A percentile compares a stretch with the other conserved stretches of the same genome.
Evolutionary conservation across 2,888 invertebrate species (phyloP).

Genomic region (Rotaria sp.): DNA sequence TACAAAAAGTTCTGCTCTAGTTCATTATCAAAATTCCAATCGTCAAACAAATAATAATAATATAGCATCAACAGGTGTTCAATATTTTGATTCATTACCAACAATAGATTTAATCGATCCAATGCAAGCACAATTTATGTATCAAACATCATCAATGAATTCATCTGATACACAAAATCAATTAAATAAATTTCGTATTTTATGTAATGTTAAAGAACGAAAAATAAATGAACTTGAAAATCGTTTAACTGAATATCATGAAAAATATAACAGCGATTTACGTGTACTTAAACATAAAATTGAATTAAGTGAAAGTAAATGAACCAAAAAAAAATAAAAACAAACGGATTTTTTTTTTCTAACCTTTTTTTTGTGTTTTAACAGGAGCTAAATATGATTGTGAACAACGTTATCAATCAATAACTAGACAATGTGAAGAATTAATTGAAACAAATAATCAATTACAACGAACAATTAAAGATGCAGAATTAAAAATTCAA

Average conservation of each 20-base stretch:
- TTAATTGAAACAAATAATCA: conserved; percentile 1
- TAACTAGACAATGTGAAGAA: not conserved
- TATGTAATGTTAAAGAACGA: not conserved
- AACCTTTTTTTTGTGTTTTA: not conserved
- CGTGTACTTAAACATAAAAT: conserved; percentile 16
- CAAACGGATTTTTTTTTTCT: not conserved
- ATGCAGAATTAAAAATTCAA: conserved; percentile 9
- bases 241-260: not conserved
- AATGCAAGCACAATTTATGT: not conserved
- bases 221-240: conserved; percentile 4
- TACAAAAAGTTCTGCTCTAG: not conserved
- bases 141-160: not conserved
- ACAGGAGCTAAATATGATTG: not conserved
- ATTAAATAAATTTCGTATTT: not conserved
- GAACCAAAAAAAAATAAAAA: too few relatives aligned
- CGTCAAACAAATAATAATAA: conserved; percentile 6
- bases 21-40: not conserved
- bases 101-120: not conserved
- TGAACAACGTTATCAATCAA: conserved; percentile 20
- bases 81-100: not conserved
- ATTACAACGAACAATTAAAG: not conserved
- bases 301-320: conserved; percentile 21
- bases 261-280: conserved; percentile 6
- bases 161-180: not conserved
- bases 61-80: not conserved